Evolutionary conservation across 2,113 vertebrate species (phyloP).

Genomic region (Nesogale talazaci): DNA sequence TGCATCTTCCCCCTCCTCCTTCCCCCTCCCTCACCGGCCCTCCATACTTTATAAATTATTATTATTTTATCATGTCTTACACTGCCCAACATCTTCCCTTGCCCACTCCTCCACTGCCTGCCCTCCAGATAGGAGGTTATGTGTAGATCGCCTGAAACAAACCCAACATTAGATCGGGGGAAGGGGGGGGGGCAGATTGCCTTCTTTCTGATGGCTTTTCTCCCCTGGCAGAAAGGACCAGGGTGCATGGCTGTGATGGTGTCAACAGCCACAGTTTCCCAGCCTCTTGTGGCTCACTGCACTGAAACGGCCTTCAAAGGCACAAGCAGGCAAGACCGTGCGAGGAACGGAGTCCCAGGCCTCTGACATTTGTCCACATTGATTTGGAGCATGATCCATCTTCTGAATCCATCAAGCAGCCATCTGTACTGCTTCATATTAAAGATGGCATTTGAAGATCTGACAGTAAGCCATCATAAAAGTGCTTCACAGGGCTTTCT

Average conservation of each 20-base stretch:
- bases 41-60: too few relatives aligned
- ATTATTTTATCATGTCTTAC: too few relatives aligned
- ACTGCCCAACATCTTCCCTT: too few relatives aligned
- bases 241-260: neutral
- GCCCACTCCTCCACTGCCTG: too few relatives aligned
- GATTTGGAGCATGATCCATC: slow-evolving; percentile 83
- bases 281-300: slow-evolving; percentile 47
- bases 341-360: slow-evolving; percentile 66
- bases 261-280: slow-evolving; percentile 39
- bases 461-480: slow-evolving; percentile 68
- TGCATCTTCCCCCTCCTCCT: too few relatives aligned
- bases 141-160: slow-evolving; percentile 73
- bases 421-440: slow-evolving; percentile 83
- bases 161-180: slow-evolving; percentile 69
- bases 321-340: slow-evolving; percentile 33
- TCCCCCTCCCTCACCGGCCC: too few relatives aligned
- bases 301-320: slow-evolving; percentile 76
- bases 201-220: neutral
- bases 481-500: slow-evolving; percentile 60
- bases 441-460: slow-evolving; percentile 81
- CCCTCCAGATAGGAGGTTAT: too few relatives aligned
- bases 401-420: slow-evolving; percentile 69
- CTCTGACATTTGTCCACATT: slow-evolving; percentile 81
- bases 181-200: slow-evolving; percentile 54
- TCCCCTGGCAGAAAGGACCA: slow-evolving; percentile 9